A percentile compares a stretch with the other conserved stretches of the same genome.
Conservation (phyloP, 1,140 invertebrate genomes). For the Drosophila nannoptera region DNA sequence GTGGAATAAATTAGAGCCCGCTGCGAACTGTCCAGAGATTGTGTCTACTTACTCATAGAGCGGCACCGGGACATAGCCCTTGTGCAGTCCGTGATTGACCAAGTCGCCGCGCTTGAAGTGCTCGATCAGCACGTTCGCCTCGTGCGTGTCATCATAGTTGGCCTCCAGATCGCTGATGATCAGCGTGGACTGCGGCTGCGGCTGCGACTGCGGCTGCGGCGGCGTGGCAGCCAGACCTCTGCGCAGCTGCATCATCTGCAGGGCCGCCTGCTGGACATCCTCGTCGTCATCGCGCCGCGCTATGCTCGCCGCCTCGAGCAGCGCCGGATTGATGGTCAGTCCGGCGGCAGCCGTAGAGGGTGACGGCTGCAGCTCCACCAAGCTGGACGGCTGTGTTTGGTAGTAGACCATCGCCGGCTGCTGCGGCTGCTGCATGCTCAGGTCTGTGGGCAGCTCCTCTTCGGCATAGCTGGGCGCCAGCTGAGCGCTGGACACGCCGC, state of each 20-base stretch:
- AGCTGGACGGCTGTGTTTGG: slow-evolving; percentile 26
- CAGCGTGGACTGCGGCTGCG: slow-evolving; percentile 45
- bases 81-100: slow-evolving; percentile 67
- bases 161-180: slow-evolving; percentile 63
- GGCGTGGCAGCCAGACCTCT: slow-evolving; percentile 47
- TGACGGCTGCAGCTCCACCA: slow-evolving; percentile 35
- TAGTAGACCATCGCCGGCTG: slow-evolving; percentile 23
- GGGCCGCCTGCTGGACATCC: slow-evolving; percentile 55
- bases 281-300: slow-evolving; percentile 54
- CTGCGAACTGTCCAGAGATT: background rate
- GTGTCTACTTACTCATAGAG: slow-evolving; percentile 71
- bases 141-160: slow-evolving; percentile 71
- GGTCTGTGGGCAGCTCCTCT: slow-evolving; percentile 73
- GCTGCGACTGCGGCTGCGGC: slow-evolving; percentile 18
- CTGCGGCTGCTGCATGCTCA: slow-evolving; percentile 63
- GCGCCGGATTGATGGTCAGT: slow-evolving; percentile 79
- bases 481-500: slow-evolving; percentile 65
- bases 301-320: slow-evolving; percentile 80
- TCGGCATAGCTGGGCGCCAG: slow-evolving; percentile 43
- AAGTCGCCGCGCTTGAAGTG: slow-evolving; percentile 73
- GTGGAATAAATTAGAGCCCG: background rate
- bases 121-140: slow-evolving; percentile 71
- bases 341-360: slow-evolving; percentile 22
- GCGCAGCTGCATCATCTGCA: slow-evolving; percentile 65
- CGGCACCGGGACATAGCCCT: slow-evolving; percentile 72